Evolutionary conservation across 2,888 invertebrate genomes (phyloP), one percentile per base, ranked within the genome.

Genomic region (Micropterix aruncella): DNA sequence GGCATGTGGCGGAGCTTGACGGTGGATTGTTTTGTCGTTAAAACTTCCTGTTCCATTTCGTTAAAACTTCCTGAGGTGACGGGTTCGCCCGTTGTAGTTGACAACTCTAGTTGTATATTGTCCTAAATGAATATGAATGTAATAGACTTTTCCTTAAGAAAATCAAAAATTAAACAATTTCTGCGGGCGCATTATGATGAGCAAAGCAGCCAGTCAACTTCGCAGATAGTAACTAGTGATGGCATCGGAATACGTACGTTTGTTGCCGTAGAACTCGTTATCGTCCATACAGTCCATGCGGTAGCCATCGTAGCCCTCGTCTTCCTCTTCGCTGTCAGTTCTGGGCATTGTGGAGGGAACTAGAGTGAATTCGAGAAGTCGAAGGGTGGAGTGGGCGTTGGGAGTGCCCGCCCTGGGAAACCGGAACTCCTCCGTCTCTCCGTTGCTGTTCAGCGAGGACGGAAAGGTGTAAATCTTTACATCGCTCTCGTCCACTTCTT

Each of bases 381-480:
- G 91, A 38, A 96, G 70, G 50, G 81, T 80, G 2, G 93, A 94
- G 59, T 83, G 86, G 1, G 95, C 92, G 63, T 96, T 96, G 0
- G 85, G 77, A 7, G 90, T 85, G 27, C 95, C 94, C 45, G 85
- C 91, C 37, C 90, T 73, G 0, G 91, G 91, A 63, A 91, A 92
- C 49, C 70, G 65, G 62, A 81, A 90, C 61, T 90, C 89, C 55
- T 91, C 90, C 2, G 85, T 76, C 53, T 88, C 87, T 0, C 86
- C 85, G 14, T 79, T 79, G 55, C 81, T 80, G 40, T 80, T 80
- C 57, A 83, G 82, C 1, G 88, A 84, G 0, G 89, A 84, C 0
- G 91, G 89, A 55, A 93, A 88, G 60, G 87, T 85, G 58, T 90
- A 83, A 48, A 94, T 80, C 57, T 91, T 90, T 16, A 99, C 97